Base-by-base conservation (phyloP, 2,113 vertebrate species). In the Etia nguti region DNA sequence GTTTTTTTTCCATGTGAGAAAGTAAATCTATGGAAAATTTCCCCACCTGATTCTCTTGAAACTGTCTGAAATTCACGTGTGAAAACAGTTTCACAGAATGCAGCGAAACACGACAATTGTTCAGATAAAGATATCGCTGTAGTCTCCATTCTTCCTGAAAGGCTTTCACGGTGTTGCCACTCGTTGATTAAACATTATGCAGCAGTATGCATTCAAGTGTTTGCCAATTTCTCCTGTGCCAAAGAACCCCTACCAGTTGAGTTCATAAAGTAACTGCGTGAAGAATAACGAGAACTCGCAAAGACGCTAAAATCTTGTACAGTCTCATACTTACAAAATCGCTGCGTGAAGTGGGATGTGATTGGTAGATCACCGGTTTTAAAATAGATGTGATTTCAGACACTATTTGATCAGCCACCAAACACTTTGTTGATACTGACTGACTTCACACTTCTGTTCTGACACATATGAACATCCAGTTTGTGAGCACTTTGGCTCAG, bases 391-490 rank as follows among this genome's bases (percentile, higher is more conserved):
- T 29, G 10, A 24, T 75, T 75, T 75, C 70, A 50, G 70, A 12
- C 24, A 50, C 24, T 0, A 50, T 12, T 75, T 75, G 4, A 75
- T 77, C 0, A 0, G 46, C 26, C 26, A 77, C 26, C 46, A 77
- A 52, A 52, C 26, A 9, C 46, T 50, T 77, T 52, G 46, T 77
- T 77, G 31, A 77, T 34, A 52, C 6, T 52, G 18, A 0, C 2
- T 77, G 73, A 34, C 2, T 75, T 75, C 43, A 77, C 46, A 0
- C 46, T 75, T 75, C 43, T 48, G 0, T 29, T 34, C 73, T 52
- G 46, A 77, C 26, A 77, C 46, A 75, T 50, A 75, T 50, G 43
- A 75, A 50, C 29, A 77, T 52, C 46, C 73, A 77, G 46, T 50
- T 77, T 77, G 26, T 77, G 43, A 52, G 26, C 26, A 50, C 6